Percentiles rank a stretch among this genome's conserved stretches.
Conservation (phyloP, 64 coral and sea anemone species). For the Porites australiensis region DNA sequence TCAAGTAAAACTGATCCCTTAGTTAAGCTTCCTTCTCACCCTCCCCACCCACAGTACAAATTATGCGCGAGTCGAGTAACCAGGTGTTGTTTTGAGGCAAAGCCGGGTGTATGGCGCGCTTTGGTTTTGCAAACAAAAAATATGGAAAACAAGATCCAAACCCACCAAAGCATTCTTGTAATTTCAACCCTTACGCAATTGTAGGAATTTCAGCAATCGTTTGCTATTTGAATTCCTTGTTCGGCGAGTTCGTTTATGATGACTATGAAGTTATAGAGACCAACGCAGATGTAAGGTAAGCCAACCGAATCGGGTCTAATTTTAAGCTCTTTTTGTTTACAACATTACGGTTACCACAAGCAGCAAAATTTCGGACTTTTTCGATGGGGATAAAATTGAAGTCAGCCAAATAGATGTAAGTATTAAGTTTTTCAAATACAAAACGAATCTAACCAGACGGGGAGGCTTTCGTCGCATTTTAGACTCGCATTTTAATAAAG, state of each 20-base stretch:
- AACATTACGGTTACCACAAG: neutral
- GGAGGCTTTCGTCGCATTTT: too few relatives aligned
- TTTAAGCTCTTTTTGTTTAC: conserved; percentile 19
- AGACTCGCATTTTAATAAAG: too few relatives aligned
- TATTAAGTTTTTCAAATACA: too few relatives aligned
- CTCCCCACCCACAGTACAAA: neutral
- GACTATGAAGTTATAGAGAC: conserved; percentile 87
- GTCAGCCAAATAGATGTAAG: too few relatives aligned
- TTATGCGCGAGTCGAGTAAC: conserved; percentile 27
- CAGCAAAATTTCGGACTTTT: too few relatives aligned
- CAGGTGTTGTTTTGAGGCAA: neutral
- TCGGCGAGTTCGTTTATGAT: conserved; percentile 86
- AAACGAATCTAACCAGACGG: too few relatives aligned
- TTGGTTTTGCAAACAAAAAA: conserved; percentile 10
- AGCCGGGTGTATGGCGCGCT: conserved; percentile 15
- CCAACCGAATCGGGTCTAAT: neutral
- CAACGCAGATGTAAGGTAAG: conserved; percentile 85
- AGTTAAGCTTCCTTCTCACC: neutral
- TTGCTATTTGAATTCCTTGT: conserved; percentile 82
- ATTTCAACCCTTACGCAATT: conserved; percentile 31
- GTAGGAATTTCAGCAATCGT: conserved; percentile 28
- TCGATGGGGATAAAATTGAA: too few relatives aligned
- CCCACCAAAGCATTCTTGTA: neutral
- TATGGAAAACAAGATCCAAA: neutral
- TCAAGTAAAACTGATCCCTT: too few relatives aligned